A percentile compares a stretch with the other conserved stretches of the same genome.
Evolutionary conservation across 2,797 vertebrate genomes (phyloP).

Genomic region (Chromobotia macracanthus): DNA sequence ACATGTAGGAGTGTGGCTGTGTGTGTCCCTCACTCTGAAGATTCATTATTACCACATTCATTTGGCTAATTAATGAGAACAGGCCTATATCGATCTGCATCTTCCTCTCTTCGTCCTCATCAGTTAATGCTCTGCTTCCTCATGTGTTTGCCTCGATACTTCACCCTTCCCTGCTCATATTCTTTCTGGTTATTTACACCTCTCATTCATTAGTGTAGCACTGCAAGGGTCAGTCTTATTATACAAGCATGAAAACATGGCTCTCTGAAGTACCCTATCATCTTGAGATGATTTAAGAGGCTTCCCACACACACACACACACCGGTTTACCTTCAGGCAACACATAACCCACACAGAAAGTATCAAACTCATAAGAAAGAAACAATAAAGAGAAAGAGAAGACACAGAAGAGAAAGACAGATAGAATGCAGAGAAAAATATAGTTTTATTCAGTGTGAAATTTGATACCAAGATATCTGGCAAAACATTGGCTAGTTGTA

Average conservation of each 20-base stretch:
- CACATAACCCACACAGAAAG: not conserved
- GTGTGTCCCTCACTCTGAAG: slow-evolving; percentile 18
- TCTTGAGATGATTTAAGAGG: slow-evolving; percentile 30
- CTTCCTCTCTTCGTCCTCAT: slow-evolving; percentile 11
- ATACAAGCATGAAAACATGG: slow-evolving; percentile 21
- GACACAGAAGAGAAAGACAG: not conserved
- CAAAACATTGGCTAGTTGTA: too few relatives aligned
- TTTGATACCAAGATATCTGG: too few relatives aligned
- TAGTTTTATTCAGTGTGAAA: too few relatives aligned
- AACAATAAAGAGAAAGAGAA: not conserved
- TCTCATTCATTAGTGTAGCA: slow-evolving; percentile 25
- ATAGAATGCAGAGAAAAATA: too few relatives aligned
- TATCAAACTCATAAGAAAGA: too few relatives aligned
- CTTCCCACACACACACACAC: slow-evolving; percentile 9
- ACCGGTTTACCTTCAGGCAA: slow-evolving; percentile 5
- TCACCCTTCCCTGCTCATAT: slow-evolving; percentile 21
- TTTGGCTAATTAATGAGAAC: slow-evolving; percentile 55
- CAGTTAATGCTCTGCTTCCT: slow-evolving; percentile 22
- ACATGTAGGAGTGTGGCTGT: not conserved
- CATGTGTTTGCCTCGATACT: slow-evolving; percentile 26
- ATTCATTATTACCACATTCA: slow-evolving; percentile 47
- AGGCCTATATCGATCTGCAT: slow-evolving; percentile 35
- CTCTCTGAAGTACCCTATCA: slow-evolving; percentile 19
- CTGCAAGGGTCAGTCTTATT: slow-evolving; percentile 39
- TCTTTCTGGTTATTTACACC: slow-evolving; percentile 31